Evolutionary conservation across 2,888 invertebrate genomes (phyloP).

Genomic region (Eristalis intricaria): DNA sequence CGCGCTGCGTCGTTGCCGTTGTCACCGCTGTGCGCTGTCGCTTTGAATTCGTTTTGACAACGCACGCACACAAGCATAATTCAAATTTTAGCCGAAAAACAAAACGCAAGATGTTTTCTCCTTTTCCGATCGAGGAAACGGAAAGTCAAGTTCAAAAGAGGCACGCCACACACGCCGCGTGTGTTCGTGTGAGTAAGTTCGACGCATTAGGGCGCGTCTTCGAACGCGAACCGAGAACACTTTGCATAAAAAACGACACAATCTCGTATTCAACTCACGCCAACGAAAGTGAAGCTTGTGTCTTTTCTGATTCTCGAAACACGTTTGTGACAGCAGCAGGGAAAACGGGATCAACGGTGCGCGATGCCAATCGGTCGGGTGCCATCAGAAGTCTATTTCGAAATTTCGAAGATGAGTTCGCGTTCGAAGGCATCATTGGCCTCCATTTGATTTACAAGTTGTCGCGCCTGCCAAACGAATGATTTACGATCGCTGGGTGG

Average conservation of each 20-base stretch:
- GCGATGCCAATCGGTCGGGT: conserved; percentile 26
- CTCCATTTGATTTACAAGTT: conserved; percentile 24
- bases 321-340: conserved; percentile 36
- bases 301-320: conserved; percentile 56
- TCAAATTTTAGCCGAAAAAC: conserved; percentile 53
- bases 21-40: conserved; percentile 29
- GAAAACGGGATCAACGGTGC: conserved; percentile 44
- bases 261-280: conserved; percentile 58
- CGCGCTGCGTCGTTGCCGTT: not conserved
- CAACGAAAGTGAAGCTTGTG: conserved; percentile 65
- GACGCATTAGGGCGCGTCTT: conserved; percentile 60
- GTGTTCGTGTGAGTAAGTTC: not conserved
- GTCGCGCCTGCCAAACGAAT: not conserved
- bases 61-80: conserved; percentile 33
- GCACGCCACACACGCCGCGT: conserved; percentile 11
- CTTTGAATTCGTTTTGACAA: conserved; percentile 54
- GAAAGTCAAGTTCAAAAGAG: conserved; percentile 49
- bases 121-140: conserved; percentile 42
- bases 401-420: conserved; percentile 22
- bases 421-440: conserved; percentile 32
- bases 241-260: conserved; percentile 45
- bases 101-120: conserved; percentile 55
- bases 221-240: conserved; percentile 12
- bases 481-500: not conserved
- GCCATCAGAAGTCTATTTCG: conserved; percentile 17